These are phyloP conservation scores for Hippopotamus amphibius DNA, from an alignment of 2,113 vertebrate genomes.

Conservation along the genomic window DNA sequence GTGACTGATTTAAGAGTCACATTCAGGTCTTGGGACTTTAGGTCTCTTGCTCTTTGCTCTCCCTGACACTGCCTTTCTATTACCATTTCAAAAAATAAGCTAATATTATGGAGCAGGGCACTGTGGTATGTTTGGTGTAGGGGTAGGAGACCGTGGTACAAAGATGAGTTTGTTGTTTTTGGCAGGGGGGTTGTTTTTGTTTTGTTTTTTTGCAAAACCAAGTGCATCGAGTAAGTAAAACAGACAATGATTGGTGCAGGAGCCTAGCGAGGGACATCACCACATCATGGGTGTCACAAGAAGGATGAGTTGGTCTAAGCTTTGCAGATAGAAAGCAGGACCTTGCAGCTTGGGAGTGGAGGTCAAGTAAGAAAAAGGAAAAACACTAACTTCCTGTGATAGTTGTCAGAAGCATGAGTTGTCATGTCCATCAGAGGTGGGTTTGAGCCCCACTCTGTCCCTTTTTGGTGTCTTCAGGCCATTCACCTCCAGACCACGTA, in stretches of 20 bases:
- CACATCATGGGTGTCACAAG: accelerated
- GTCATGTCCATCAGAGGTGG: neutral
- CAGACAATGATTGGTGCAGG: no score
- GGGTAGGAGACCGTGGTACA: no score
- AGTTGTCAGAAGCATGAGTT: accelerated
- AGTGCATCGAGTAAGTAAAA: neutral
- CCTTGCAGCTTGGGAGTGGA: neutral
- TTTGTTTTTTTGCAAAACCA: neutral
- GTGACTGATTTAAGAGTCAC: neutral
- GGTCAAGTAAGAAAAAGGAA: neutral
- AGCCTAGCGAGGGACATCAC: neutral
- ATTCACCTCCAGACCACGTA: neutral
- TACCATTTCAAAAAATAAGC: neutral
- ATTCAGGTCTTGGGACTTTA: neutral
- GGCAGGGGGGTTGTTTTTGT: no score
- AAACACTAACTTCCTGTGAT: accelerated
- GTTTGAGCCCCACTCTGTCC: neutral
- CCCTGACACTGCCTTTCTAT: neutral
- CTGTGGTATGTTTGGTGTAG: neutral
- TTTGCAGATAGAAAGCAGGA: neutral
- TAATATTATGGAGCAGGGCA: no score
- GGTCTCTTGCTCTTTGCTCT: neutral
- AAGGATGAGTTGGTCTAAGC: neutral
- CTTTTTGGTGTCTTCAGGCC: neutral
- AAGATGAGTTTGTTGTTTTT: neutral